Percentiles rank a stretch among this genome's conserved stretches.
Evolutionary conservation across 1,140 invertebrate species (phyloP).

Genomic region (Macrosteles quadrilineatus): DNA sequence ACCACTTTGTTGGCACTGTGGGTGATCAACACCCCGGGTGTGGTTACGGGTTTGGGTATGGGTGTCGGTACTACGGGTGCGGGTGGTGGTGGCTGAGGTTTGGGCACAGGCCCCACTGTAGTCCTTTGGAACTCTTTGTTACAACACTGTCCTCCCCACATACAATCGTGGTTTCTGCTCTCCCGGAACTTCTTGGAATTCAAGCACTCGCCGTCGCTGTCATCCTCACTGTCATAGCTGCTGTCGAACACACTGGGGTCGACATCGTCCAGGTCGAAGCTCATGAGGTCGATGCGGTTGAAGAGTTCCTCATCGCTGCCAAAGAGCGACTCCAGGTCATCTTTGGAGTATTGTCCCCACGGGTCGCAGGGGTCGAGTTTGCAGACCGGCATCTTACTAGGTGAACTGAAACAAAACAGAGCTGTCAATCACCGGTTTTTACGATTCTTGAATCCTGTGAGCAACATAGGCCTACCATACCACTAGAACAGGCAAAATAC

Average conservation of each 20-base stretch:
- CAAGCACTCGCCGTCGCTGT: too few species aligned
- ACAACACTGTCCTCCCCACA: conserved; percentile 65
- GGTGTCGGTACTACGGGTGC: conserved; percentile 30
- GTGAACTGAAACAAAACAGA: not conserved
- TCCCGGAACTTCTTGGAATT: conserved; percentile 45
- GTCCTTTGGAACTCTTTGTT: conserved; percentile 53
- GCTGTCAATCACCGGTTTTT: too few species aligned
- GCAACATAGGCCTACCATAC: too few species aligned
- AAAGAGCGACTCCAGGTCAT: not conserved
- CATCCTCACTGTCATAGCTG: not conserved
- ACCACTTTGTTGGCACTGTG: conserved; percentile 31
- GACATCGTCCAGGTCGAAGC: not conserved
- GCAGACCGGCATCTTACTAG: not conserved
- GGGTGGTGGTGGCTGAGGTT: conserved; percentile 41
- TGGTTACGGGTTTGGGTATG: not conserved
- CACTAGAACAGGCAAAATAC: too few species aligned
- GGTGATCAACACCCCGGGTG: conserved; percentile 30
- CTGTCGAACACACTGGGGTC: not conserved
- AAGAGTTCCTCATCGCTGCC: not conserved
- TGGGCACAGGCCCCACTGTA: not conserved
- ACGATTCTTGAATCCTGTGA: too few species aligned
- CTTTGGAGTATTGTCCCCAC: not conserved
- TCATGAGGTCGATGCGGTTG: not conserved
- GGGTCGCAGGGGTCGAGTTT: not conserved
- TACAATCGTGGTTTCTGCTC: conserved; percentile 62